These are phyloP conservation scores for Marronus borbonicus DNA, from an alignment of 2,888 invertebrate species.

Conservation along the genomic window DNA sequence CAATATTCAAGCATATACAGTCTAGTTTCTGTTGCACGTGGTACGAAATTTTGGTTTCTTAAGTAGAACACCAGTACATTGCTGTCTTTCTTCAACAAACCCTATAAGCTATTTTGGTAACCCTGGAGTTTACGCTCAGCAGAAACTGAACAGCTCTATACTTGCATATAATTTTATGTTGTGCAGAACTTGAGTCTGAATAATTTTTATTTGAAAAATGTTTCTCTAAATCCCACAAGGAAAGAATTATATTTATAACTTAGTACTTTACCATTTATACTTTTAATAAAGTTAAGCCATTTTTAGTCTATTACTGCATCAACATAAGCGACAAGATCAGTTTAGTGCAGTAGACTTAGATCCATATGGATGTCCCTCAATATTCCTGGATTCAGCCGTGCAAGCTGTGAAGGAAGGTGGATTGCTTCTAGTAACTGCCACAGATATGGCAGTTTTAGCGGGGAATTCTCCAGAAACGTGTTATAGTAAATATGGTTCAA, in stretches of 20 bases:
- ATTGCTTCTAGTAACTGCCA: slow-evolving; percentile 94
- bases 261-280: not conserved
- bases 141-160: no score
- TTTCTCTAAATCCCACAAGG: no score
- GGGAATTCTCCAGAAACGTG: slow-evolving; percentile 97
- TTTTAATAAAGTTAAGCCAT: slow-evolving; percentile 18
- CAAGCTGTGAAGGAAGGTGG: slow-evolving; percentile 88
- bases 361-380: slow-evolving; percentile 96
- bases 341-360: slow-evolving; percentile 96
- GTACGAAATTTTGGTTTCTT: no score
- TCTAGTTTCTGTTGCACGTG: no score
- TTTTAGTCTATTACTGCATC: slow-evolving; percentile 87
- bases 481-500: slow-evolving; percentile 91
- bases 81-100: no score
- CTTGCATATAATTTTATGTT: no score
- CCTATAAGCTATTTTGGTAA: no score
- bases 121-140: no score
- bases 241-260: not conserved
- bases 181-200: no score
- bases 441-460: slow-evolving; percentile 96
- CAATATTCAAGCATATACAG: no score
- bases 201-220: no score
- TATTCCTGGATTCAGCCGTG: slow-evolving; percentile 92
- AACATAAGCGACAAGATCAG: slow-evolving; percentile 78
- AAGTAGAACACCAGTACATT: no score